phyloP scores from a whole-genome alignment of 1,140 invertebrate species.

The Bombus cullumanus region DNA sequence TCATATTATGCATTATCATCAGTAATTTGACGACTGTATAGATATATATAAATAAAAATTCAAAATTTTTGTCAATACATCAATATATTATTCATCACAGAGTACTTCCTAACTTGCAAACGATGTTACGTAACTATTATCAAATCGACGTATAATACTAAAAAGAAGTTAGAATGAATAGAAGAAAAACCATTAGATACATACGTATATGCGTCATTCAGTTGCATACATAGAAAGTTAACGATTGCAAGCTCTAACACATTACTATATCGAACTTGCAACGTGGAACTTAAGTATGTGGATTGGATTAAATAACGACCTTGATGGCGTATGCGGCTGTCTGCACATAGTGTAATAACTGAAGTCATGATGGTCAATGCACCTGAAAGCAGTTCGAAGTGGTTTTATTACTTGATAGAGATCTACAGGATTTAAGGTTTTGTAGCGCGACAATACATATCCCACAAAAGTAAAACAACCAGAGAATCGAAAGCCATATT shows the following conservation, averaged over 20 bases:
- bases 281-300: conserved; percentile 31
- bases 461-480: too few relatives aligned
- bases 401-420: not conserved
- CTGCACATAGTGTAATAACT: conserved; percentile 25
- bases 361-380: conserved; percentile 52
- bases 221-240: conserved; percentile 1
- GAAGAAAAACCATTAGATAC: not conserved
- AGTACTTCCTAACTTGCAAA: not conserved
- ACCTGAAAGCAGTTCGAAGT: conserved; percentile 45
- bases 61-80: not conserved
- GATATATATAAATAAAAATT: not conserved
- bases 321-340: conserved; percentile 47
- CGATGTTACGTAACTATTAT: conserved; percentile 9
- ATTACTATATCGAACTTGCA: conserved; percentile 4
- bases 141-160: not conserved
- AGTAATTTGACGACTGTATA: not conserved
- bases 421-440: not conserved
- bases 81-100: not conserved
- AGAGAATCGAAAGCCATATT: too few relatives aligned
- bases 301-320: conserved; percentile 66
- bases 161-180: not conserved
- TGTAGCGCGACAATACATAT: too few relatives aligned
- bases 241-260: conserved; percentile 10
- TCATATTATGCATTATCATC: not conserved
- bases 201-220: not conserved